Evolutionary conservation across 2,888 invertebrate species (phyloP).

Genomic region (Biston betularia): DNA sequence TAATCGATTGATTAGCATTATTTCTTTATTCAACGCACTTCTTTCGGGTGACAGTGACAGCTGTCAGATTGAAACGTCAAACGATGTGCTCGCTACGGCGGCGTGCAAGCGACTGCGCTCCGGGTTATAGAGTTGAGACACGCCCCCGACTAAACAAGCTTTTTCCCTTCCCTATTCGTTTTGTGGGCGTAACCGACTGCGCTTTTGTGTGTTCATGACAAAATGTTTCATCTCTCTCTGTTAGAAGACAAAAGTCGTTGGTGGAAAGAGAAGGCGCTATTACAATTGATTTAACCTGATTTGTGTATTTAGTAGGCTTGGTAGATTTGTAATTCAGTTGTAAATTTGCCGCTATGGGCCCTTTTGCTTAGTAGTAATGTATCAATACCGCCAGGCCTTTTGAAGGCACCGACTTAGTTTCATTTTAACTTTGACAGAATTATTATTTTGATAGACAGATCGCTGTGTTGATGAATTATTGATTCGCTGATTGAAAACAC

Average conservation of each 20-base stretch:
- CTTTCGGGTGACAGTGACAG: constrained; percentile 53
- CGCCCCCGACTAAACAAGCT: constrained; percentile 80
- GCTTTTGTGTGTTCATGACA: constrained; percentile 61
- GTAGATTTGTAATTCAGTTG: constrained; percentile 85
- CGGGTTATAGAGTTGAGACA: constrained; percentile 58
- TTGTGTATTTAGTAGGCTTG: constrained; percentile 81
- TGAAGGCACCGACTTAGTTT: constrained; percentile 73
- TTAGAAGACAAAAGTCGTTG: constrained; percentile 12
- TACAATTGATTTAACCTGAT: constrained; percentile 80
- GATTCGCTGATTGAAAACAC: constrained; percentile 53
- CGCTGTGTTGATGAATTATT: constrained; percentile 78
- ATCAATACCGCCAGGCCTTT: constrained; percentile 77
- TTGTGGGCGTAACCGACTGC: constrained; percentile 73
- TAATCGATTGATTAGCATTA: constrained; percentile 64
- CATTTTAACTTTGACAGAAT: constrained; percentile 85
- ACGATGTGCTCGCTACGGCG: constrained; percentile 73
- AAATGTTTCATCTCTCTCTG: constrained; percentile 52
- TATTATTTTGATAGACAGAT: constrained; percentile 81
- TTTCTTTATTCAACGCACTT: constrained; percentile 60
- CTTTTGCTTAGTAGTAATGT: constrained; percentile 81
- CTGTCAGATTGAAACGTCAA: constrained; percentile 72
- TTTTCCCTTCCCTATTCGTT: constrained; percentile 71
- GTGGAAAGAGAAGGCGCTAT: constrained; percentile 55
- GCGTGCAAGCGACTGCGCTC: constrained; percentile 74
- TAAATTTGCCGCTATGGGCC: constrained; percentile 79